Conservation (phyloP, 64 coral and sea anemone species). For the Acropora tenuis region DNA sequence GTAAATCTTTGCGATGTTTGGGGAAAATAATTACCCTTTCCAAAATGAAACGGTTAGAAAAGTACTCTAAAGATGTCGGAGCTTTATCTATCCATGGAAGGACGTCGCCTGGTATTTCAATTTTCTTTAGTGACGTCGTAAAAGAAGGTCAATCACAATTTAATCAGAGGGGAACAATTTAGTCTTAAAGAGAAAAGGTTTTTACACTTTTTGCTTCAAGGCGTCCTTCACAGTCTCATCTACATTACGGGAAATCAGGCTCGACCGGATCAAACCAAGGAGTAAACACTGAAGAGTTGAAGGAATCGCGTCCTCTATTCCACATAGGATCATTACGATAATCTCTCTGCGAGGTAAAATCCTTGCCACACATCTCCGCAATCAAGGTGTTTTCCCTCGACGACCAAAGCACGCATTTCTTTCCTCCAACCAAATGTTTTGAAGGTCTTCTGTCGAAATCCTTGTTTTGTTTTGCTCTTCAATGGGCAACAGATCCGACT, state of each 20-base stretch:
- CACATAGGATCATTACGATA: not conserved
- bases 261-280: not conserved
- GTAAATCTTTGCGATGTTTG: too few species aligned
- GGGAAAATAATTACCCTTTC: too few species aligned
- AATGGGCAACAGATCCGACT: constrained; percentile 56
- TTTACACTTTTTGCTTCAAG: not conserved
- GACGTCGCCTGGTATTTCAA: too few species aligned
- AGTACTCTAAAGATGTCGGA: too few species aligned
- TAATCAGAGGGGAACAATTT: too few species aligned
- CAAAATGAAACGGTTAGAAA: too few species aligned
- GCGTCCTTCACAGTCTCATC: not conserved
- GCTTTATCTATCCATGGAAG: too few species aligned
- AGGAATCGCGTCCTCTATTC: not conserved
- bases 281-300: not conserved
- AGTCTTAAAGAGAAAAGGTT: too few species aligned
- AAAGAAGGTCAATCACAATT: too few species aligned
- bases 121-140: too few species aligned
- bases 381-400: not conserved
- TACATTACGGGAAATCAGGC: not conserved
- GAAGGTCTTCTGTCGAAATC: not conserved
- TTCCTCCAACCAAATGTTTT: not conserved
- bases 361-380: not conserved
- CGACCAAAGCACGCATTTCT: too few species aligned
- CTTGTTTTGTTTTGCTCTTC: not conserved
- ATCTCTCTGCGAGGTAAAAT: not conserved